phyloP scores from a whole-genome alignment of 2,113 vertebrate species.

The Malurus cyaneus region DNA sequence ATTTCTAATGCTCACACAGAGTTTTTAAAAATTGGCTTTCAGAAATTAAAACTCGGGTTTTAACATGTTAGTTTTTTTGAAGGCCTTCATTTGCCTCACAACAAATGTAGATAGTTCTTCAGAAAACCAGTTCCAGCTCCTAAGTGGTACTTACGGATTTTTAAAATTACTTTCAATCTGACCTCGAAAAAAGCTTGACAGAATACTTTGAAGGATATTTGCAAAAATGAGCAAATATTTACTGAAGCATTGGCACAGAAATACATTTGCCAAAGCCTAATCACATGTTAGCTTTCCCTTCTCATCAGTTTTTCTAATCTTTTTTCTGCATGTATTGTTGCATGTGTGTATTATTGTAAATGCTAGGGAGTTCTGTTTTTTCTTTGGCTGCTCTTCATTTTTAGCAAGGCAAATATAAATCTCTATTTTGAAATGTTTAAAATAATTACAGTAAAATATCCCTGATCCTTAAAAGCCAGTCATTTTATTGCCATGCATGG shows the following conservation, averaged over 20 bases:
- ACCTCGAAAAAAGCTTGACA: not conserved
- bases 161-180: not conserved
- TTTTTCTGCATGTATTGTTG: constrained; percentile 56
- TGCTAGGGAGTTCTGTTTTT: constrained; percentile 1
- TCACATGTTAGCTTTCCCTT: constrained; percentile 29
- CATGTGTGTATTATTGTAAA: constrained; percentile 41
- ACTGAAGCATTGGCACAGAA: not conserved
- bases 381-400: constrained; percentile 35
- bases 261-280: constrained; percentile 10
- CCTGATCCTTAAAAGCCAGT: not conserved
- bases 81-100: not conserved
- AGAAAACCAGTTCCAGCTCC: not conserved
- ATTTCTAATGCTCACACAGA: not conserved
- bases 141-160: not conserved
- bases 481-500: not conserved
- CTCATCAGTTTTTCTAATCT: constrained; percentile 18
- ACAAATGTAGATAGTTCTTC: not conserved
- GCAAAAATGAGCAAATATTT: constrained; percentile 18
- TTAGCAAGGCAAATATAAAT: not conserved
- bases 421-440: not conserved
- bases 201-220: not conserved
- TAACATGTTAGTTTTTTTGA: not conserved
- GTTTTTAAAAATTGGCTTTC: not conserved
- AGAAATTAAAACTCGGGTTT: not conserved
- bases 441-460: not conserved